Evolutionary conservation across 2,888 invertebrate genomes (phyloP).

Genomic region (Ecdyonurus torrentis): DNA sequence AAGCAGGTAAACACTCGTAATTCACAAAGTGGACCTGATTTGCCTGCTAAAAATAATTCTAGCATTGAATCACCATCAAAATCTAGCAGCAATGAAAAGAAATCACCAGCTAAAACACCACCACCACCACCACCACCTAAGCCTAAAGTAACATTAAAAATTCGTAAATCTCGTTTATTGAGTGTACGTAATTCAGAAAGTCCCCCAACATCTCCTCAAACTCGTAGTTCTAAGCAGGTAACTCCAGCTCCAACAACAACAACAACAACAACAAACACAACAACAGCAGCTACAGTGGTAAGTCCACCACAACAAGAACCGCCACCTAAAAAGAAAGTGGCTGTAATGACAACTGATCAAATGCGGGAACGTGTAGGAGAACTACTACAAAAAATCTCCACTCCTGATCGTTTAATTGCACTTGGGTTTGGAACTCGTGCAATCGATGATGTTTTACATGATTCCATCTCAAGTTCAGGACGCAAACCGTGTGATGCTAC

Average conservation of each 20-base stretch:
- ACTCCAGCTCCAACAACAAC: background rate
- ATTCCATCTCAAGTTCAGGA: slow-evolving; percentile 59
- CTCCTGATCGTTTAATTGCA: slow-evolving; percentile 56
- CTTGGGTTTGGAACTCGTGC: slow-evolving; percentile 57
- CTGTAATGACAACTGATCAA: slow-evolving; percentile 46
- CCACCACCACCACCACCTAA: no score
- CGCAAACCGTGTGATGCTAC: slow-evolving; percentile 42
- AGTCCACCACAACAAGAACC: slow-evolving; percentile 20
- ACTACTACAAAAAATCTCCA: slow-evolving; percentile 64
- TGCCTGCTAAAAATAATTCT: no score
- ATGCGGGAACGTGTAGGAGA: slow-evolving; percentile 67
- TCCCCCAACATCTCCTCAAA: no score
- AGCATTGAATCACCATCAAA: no score
- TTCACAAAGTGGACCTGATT: no score
- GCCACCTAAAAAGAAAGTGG: background rate
- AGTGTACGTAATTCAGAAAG: no score
- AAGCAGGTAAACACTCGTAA: no score
- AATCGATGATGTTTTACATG: slow-evolving; percentile 65
- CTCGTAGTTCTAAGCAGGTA: no score
- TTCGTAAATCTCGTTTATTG: background rate
- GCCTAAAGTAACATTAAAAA: background rate
- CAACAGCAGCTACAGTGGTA: slow-evolving; percentile 16
- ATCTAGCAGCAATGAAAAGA: no score
- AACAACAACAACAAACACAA: background rate
- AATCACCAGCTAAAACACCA: no score